Percentiles rank a stretch among this genome's conserved stretches.
Conservation (phyloP, 37 sponge, comb jelly and placozoan genomes). For the Amphimedon queenslandica region DNA sequence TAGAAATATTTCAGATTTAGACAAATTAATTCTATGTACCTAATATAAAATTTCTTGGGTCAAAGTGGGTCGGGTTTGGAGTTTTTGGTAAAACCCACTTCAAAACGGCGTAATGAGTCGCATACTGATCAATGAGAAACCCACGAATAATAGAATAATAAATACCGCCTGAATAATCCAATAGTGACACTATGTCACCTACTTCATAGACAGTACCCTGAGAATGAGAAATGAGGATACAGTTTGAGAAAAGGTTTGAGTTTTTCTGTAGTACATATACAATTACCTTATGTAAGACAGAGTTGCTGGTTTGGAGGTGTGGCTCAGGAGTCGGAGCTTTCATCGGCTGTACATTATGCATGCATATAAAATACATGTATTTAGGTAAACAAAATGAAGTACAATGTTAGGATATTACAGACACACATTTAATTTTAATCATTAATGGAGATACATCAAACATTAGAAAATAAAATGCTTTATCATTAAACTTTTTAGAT, state of each 20-base stretch:
- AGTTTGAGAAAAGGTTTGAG: not conserved
- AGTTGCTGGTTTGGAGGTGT: conserved; percentile 24
- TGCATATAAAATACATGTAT: no score
- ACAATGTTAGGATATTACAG: no score
- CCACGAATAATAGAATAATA: conserved; percentile 69
- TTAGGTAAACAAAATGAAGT: no score
- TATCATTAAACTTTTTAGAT: conserved; percentile 3
- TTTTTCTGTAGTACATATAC: not conserved
- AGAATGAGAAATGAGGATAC: not conserved
- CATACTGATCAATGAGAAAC: conserved; percentile 69
- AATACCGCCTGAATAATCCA: conserved; percentile 58
- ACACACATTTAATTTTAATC: no score
- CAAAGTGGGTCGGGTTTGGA: conserved; percentile 68
- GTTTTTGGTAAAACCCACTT: conserved; percentile 69
- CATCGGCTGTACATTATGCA: no score
- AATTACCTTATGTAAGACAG: conserved; percentile 43
- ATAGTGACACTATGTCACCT: conserved; percentile 73
- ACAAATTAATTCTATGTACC: conserved; percentile 24
- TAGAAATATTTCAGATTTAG: not conserved
- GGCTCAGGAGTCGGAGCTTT: conserved; percentile 22
- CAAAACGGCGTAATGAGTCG: conserved; percentile 43
- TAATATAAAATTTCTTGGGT: conserved; percentile 58
- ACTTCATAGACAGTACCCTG: conserved; percentile 64
- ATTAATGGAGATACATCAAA: no score
- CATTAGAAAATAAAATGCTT: no score